Evolutionary conservation across 2,888 invertebrate species (phyloP).

Genomic region (Bellardia pandia): DNA sequence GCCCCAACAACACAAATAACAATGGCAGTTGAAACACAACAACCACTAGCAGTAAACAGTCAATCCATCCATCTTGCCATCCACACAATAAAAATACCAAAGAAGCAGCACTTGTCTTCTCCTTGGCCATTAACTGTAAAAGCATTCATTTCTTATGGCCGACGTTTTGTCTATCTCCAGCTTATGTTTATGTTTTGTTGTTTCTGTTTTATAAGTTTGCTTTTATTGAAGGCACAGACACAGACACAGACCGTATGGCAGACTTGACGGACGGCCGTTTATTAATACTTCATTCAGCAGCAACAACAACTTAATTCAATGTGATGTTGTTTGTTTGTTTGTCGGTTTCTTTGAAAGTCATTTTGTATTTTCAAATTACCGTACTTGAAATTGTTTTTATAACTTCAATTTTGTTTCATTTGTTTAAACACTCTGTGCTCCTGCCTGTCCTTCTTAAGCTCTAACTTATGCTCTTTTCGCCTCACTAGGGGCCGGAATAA

Average conservation of each 20-base stretch:
- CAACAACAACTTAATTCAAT: neutral
- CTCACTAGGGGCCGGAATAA: neutral
- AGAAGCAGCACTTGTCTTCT: neutral
- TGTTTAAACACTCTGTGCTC: conserved; percentile 11
- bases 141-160: conserved; percentile 35
- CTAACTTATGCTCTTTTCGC: neutral
- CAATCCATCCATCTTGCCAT: conserved; percentile 13
- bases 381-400: conserved; percentile 57
- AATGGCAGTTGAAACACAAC: neutral
- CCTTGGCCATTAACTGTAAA: conserved; percentile 35
- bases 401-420: neutral
- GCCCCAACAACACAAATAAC: neutral
- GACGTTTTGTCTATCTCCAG: neutral
- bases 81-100: conserved; percentile 11
- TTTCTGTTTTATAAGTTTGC: conserved; percentile 17
- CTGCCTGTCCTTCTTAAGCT: neutral
- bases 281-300: conserved; percentile 10
- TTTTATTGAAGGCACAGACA: neutral
- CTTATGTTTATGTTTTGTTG: conserved; percentile 22
- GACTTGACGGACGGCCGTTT: conserved; percentile 12
- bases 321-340: conserved; percentile 32
- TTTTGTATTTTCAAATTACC: conserved; percentile 51
- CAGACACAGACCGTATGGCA: neutral
- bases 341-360: conserved; percentile 45
- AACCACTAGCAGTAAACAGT: neutral